These are phyloP conservation scores for Streblospio benedicti DNA, from an alignment of 1,140 invertebrate species.

Conservation along the genomic window DNA sequence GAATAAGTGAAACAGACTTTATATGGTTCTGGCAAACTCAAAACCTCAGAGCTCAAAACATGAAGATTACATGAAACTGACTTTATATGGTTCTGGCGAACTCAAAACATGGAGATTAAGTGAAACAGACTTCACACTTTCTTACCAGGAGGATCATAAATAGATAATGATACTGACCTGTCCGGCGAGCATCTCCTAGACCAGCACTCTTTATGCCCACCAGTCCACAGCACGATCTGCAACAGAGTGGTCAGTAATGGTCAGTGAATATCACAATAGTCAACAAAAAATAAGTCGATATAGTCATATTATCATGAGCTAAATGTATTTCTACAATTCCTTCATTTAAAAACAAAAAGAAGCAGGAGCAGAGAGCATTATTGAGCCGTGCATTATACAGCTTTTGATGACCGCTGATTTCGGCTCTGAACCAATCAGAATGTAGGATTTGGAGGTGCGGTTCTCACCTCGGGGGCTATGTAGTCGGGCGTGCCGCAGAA, in stretches of 20 bases:
- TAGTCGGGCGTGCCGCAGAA: conserved; percentile 99
- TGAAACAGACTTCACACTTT: background rate
- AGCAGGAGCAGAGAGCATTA: too few species aligned
- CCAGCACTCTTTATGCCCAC: conserved; percentile 97
- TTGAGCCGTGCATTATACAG: too few species aligned
- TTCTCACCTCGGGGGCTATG: conserved; percentile 80
- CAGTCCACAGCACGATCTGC: conserved; percentile 93
- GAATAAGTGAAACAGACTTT: background rate
- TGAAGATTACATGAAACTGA: too few species aligned
- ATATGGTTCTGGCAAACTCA: background rate
- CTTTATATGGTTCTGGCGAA: background rate
- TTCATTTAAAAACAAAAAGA: too few species aligned
- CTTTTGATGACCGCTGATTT: too few species aligned
- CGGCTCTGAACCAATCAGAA: too few species aligned
- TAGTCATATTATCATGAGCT: too few species aligned
- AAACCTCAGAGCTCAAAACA: background rate
- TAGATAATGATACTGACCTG: conserved; percentile 51
- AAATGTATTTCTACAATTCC: too few species aligned
- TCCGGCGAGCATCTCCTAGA: conserved; percentile 98
- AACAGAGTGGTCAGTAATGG: background rate
- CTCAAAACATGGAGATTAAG: background rate
- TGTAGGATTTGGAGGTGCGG: too few species aligned
- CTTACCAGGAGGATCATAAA: background rate
- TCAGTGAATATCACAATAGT: background rate
- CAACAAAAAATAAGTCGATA: background rate